Percentiles rank a stretch among this genome's conserved stretches.
These are phyloP conservation scores for Holocentrus rufus DNA, from an alignment of 2,797 vertebrate species.

Conservation along the genomic window DNA sequence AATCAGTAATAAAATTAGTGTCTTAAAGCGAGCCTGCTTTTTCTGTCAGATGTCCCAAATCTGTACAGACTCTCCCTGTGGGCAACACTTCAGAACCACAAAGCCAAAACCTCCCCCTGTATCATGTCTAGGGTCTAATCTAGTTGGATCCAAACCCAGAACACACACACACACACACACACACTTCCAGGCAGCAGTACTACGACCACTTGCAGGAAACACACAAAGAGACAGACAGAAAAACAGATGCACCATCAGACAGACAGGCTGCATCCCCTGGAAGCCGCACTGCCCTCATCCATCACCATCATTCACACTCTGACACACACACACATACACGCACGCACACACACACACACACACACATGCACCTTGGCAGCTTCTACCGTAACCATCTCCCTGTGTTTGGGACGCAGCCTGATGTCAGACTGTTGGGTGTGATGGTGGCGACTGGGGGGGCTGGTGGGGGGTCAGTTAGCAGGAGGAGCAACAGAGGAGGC, in stretches of 20 bases:
- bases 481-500: neutral
- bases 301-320: constrained; percentile 68
- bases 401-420: constrained; percentile 48
- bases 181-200: neutral
- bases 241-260: constrained; percentile 66
- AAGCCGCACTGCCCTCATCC: constrained; percentile 58
- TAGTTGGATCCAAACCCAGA: neutral
- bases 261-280: constrained; percentile 69
- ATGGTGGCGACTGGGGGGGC: neutral
- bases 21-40: neutral
- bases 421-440: constrained; percentile 19
- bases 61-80: neutral
- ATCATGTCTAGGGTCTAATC: constrained; percentile 16
- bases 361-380: constrained; percentile 52
- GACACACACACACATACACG: constrained; percentile 44
- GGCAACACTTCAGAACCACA: neutral
- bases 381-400: constrained; percentile 46
- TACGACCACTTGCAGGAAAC: neutral
- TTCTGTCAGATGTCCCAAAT: neutral
- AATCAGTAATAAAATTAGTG: constrained; percentile 1
- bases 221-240: constrained; percentile 41
- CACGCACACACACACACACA: constrained; percentile 14
- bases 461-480: neutral
- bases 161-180: constrained; percentile 29
- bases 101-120: constrained; percentile 10